Evolutionary conservation across 2,797 vertebrate species (phyloP), one percentile per base, ranked within the genome.

Genomic region (Clarias platycephalus): DNA sequence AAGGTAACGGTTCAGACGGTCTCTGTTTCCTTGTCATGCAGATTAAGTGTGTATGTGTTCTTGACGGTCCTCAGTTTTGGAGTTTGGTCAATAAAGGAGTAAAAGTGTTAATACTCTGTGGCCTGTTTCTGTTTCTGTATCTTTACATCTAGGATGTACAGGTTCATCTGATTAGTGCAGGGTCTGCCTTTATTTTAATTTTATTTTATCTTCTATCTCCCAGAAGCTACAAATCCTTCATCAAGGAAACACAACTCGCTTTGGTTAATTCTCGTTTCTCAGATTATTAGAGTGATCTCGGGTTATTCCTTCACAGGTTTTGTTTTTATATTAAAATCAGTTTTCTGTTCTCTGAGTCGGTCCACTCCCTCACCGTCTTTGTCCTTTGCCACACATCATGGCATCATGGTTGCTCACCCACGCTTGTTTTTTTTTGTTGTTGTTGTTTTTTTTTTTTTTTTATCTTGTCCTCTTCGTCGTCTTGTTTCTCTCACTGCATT

Each of bases 91-190:
- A 31, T 13, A 49, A 72, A 60, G 22, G 40, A 44, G 34, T 66
- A 37, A 57, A 80, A 80, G 62, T 71, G 24, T 72, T 62, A 64
- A n/a, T 16, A 26, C 57, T 37, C 26, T 64, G 79, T 82, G 70
- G 67, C 83, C 72, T n/a, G 20, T 57, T 80, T 70, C 37, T 64
- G 55, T 72, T 81, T 80, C 62, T 74, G 68, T 81, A 28, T 88
- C 87, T 92, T 89, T 90, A 91, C 89, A 93, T 91, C 92, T 81
- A 90, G 81, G 88, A 84, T 88, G 81, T 90, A 93, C 86, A 91
- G 89, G 87, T 90, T 91, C 81, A 88, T 78, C 82, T 85, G 91
- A 91, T 88, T 94, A 94, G 93, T 94, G 94, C 94, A 94, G 92
- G 87, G 80, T 85, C 91, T 91, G 89, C 79, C 28, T 80, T 80